Percentiles rank a stretch among this genome's conserved stretches.
Evolutionary conservation across 2,797 vertebrate species (phyloP).

Genomic region (Etheostoma perlongum): DNA sequence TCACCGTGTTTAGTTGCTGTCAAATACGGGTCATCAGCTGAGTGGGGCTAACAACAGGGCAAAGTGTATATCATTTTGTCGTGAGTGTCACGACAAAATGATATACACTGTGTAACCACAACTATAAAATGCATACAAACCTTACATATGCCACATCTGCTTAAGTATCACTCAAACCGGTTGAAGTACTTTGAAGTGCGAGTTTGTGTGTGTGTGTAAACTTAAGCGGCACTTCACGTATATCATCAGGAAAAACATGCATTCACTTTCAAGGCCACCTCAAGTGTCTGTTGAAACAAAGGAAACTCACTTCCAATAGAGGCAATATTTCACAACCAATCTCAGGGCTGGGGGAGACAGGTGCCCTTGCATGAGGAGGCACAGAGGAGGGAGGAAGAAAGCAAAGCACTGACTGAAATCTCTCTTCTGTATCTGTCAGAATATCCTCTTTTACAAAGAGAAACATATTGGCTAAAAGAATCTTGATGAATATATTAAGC

Average conservation of each 20-base stretch:
- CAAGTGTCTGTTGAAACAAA: not conserved
- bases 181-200: not conserved
- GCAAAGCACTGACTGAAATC: not conserved
- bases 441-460: not conserved
- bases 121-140: not conserved
- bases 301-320: not conserved
- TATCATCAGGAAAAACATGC: not conserved
- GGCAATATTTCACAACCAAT: not conserved
- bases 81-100: not conserved
- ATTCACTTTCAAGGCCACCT: not conserved
- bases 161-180: not conserved
- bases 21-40: constrained; percentile 35
- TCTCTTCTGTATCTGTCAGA: not conserved
- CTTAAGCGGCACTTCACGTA: not conserved
- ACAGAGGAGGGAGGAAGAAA: constrained; percentile 7
- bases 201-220: not conserved
- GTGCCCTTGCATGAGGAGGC: constrained; percentile 8
- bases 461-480: not conserved
- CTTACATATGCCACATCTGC: not conserved
- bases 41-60: constrained; percentile 2
- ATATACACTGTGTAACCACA: not conserved
- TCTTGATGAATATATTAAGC: not conserved
- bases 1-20: constrained; percentile 12
- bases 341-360: not conserved
- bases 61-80: no score